A percentile compares a stretch with the other conserved stretches of the same genome.
phyloP scores from a whole-genome alignment of 2,797 vertebrate genomes.

The Leuciscus waleckii region DNA sequence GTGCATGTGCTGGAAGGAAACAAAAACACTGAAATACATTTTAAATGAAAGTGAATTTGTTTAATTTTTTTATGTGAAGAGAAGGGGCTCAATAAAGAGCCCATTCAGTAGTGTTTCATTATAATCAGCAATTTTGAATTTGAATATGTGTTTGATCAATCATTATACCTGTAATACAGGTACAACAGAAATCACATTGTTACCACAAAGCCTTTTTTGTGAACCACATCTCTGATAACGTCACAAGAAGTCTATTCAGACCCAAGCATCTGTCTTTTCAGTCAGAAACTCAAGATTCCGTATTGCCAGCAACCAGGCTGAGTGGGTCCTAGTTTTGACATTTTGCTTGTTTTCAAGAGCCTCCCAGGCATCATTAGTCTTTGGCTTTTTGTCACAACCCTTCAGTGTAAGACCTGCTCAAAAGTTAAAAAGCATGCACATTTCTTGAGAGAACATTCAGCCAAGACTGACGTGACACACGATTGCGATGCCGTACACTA shows the following conservation, averaged over 20 bases:
- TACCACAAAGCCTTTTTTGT: background rate
- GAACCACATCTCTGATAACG: background rate
- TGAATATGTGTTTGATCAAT: background rate
- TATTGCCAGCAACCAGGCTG: background rate
- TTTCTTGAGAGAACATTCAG: background rate
- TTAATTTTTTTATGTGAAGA: background rate
- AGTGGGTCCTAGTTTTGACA: constrained; percentile 11
- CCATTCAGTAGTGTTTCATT: background rate
- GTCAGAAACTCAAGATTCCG: background rate
- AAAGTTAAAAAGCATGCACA: background rate
- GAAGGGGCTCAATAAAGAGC: background rate
- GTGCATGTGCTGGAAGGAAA: background rate
- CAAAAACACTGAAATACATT: background rate
- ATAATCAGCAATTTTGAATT: background rate
- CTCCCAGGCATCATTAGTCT: constrained; percentile 38
- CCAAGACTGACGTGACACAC: constrained; percentile 5
- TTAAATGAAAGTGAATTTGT: background rate
- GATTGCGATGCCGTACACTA: background rate
- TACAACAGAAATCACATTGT: background rate
- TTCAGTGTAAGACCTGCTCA: constrained; percentile 4
- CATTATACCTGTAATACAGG: background rate
- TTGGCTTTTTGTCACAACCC: constrained; percentile 12
- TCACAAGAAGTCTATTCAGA: background rate
- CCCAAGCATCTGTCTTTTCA: background rate
- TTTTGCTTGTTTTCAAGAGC: background rate